Base-by-base conservation (phyloP, 2,888 invertebrate genomes). In the Tubulanus polymorphus region DNA sequence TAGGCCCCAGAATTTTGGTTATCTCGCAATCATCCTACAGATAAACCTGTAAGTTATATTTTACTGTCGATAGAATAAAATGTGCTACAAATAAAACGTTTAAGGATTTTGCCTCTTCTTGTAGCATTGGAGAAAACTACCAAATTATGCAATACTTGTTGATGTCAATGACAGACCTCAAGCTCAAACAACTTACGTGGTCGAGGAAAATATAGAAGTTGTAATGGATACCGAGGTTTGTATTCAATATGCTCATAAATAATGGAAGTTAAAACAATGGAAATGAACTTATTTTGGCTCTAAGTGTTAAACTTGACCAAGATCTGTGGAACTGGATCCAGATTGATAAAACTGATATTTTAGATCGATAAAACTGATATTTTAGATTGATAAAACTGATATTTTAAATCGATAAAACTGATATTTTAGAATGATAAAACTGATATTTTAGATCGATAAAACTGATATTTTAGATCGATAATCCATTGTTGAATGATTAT, bases 71-170 rank as follows among this genome's bases (percentile, higher is more conserved):
- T 32, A 32, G 10, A 32, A 10, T n/a, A 32, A n/a, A 32, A 32
- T 12, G 10, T 32, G 35, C n/a, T n/a, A n/a, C n/a, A n/a, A n/a
- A n/a, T n/a, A n/a, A n/a, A n/a, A n/a, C n/a, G n/a, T n/a, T n/a
- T n/a, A n/a, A n/a, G n/a, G n/a, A n/a, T n/a, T n/a, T n/a, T 32
- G 10, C 35, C n/a, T 56, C 41, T 53, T 59, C 28, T 62, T 67
- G 41, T 66, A 81, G 79, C 63, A 75, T 28, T 79, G 79, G 78
- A 66, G 71, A 54, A 66, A 66, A 5, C 71, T 75, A 69, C 83
- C 83, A 15, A 81, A 82, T 66, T 84, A 83, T 71, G 74, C 81
- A 6, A 71, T 83, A 20, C 63, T 83, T 23, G 81, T 84, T 2
- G 83, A 84, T 67, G 79, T 77, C 0, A 67, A 81, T 46, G 82